Base-by-base conservation (phyloP, 2,888 invertebrate species). In the Formica aserva region DNA sequence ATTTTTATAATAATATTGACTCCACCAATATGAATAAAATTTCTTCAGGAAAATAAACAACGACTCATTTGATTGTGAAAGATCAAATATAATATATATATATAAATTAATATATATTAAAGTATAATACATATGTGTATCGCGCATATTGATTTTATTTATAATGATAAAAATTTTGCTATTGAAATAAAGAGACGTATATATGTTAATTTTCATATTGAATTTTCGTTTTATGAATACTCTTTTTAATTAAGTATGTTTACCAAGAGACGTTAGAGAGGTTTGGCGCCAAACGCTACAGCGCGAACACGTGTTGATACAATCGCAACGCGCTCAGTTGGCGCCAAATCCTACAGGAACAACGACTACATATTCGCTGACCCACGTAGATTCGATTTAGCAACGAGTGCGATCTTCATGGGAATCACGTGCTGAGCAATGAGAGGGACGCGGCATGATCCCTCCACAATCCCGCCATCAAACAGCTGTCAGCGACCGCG, bases 401-500 rank as follows among this genome's bases (percentile, higher is more conserved):
- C 60, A 62, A 60, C 11, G 63, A 57, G 11, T 35, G 29, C 55
- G 66, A 9, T 77, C 76, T n/a, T 48, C 38, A 57, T 41, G 35
- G 52, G 45, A 13, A 55, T 38, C 66, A 35, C 66, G 13, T 18
- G 15, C 22, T 63, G 45, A 18, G 32, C 18, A 55, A 38, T 11
- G 55, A 41, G 41, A 67, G 41, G n/a, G 55, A 15, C 29, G 55
- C n/a, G n/a, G 29, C 35, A 32, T 45, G 55, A 77, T 77, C 38
- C 38, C 22, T 32, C 5, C 38, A 66, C 55, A 11, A 22, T 22
- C 22, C 55, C n/a, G 52, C 52, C 9, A 29, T 60, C 45, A 18
- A 69, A 69, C 78, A 80, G 71, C 60, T 80, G 78, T 80, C 78
- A 71, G 60, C 71, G 71, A 60, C 15, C 45, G 55, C 66, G 41